A percentile compares a stretch with the other conserved stretches of the same genome.
Evolutionary conservation across 1,140 invertebrate species (phyloP).

Genomic region (Ostrea denselamellosa): DNA sequence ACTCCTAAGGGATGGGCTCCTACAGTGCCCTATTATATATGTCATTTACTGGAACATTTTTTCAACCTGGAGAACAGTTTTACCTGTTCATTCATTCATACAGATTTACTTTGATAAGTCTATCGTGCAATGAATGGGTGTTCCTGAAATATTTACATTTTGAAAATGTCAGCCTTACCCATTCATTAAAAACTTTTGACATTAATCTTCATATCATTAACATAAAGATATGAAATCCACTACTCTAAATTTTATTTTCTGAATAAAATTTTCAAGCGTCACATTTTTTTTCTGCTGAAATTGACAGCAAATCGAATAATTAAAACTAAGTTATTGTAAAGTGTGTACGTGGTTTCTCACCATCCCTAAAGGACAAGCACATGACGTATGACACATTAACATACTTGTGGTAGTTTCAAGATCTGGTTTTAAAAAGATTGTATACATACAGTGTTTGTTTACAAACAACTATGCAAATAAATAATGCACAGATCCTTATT

Average conservation of each 20-base stretch:
- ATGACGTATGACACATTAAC: background rate
- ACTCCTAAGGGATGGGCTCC: background rate
- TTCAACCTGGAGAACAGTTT: background rate
- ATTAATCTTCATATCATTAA: constrained; percentile 13
- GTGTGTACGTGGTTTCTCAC: background rate
- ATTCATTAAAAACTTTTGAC: constrained; percentile 4
- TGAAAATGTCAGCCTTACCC: background rate
- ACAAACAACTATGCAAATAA: constrained; percentile 21
- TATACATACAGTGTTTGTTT: constrained; percentile 15
- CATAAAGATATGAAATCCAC: background rate
- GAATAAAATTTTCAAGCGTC: constrained; percentile 1
- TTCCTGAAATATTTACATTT: constrained; percentile 6
- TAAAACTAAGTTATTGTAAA: background rate
- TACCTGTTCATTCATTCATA: constrained; percentile 32
- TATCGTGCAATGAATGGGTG: constrained; percentile 23
- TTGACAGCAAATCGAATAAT: background rate
- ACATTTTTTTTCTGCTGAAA: background rate
- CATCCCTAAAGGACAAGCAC: background rate
- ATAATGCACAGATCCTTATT: background rate
- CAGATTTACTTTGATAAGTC: background rate
- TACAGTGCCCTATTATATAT: background rate
- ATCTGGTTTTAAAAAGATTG: constrained; percentile 11
- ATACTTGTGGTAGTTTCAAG: background rate
- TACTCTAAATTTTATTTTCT: background rate
- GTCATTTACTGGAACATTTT: background rate